Conservation (phyloP, 1,140 invertebrate genomes). For the Leptestheria dahalacensis region DNA sequence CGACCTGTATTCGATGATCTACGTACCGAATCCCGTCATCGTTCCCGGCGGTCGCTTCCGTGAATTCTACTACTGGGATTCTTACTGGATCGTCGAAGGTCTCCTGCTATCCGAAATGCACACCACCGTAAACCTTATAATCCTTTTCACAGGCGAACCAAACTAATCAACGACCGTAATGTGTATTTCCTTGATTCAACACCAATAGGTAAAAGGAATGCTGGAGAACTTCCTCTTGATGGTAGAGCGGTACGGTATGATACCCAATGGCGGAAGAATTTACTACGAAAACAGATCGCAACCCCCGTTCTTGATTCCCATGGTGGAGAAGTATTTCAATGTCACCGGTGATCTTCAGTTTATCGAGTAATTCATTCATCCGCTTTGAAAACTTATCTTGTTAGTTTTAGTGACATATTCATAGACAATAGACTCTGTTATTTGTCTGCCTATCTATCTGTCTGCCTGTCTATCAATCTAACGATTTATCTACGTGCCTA, state of each 20-base stretch:
- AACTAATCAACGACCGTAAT: background rate
- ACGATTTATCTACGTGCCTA: too few relatives aligned
- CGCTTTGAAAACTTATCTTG: too few relatives aligned
- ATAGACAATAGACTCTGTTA: too few relatives aligned
- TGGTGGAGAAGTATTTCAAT: constrained; percentile 66
- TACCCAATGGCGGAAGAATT: constrained; percentile 77
- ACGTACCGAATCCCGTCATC: constrained; percentile 76
- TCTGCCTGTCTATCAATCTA: too few relatives aligned
- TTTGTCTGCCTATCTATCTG: too few relatives aligned
- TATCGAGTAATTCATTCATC: constrained; percentile 22
- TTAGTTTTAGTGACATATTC: too few relatives aligned
- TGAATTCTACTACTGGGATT: constrained; percentile 87
- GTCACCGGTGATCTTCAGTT: constrained; percentile 52
- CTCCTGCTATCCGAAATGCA: constrained; percentile 69
- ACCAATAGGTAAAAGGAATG: constrained; percentile 54
- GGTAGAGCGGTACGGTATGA: constrained; percentile 59
- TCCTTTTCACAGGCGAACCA: background rate
- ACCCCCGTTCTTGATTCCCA: constrained; percentile 66
- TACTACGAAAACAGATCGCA: constrained; percentile 74
- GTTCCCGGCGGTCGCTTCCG: constrained; percentile 79
- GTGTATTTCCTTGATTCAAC: background rate
- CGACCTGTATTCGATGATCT: constrained; percentile 60
- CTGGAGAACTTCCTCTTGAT: constrained; percentile 61
- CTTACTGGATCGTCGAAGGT: constrained; percentile 83
- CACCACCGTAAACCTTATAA: constrained; percentile 32